Base-by-base conservation (phyloP, 2,113 vertebrate species). In the Gallinago paraguaiae region DNA sequence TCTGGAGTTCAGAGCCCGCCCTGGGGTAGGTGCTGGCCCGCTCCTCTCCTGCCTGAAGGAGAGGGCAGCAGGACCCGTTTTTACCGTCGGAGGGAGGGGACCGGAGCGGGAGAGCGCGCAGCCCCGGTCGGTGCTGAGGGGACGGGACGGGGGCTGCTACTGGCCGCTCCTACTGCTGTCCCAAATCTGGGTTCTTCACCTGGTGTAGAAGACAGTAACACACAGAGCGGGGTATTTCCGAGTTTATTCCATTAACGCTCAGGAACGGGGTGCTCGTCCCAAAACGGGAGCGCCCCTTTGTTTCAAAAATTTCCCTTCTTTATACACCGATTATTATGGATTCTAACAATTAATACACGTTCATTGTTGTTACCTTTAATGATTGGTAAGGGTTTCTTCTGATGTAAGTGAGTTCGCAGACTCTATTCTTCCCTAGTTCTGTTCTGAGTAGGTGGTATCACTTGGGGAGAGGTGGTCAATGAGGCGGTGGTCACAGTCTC, bases 1-100 rank as follows among this genome's bases (percentile, higher is more conserved):
- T 33, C 59, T 2, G 24, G 9, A 11, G 10, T 6, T 13, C 68
- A 33, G 11, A 91, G 30, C 37, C 30, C 22, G 3, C 43, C 61
- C 4, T 76, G 57, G 74, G 71, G 61, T 68, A 30, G 19, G 65
- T 75, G 4, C 7, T 1, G 13, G 14, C 10, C 11, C 28, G 6
- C 37, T 54, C 19, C 57, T 14, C 6, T 37, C 53, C 3, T 2
- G 9, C 45, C 41, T 17, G 53, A 56, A 30, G 43, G 60, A 33
- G 51, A 20, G 7, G 27, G 23, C 15, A 30, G 7, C 1, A 1
- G 46, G 31, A 11, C 9, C 9, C 11, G 0, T 28, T 51, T 12
- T 23, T 22, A 6, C 10, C 3, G 8, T 5, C 3, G 6, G 63
- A 41, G 18, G 37, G 11, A 43, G 27, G 9, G 6, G 19, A 12